Conservation (phyloP, 2,113 vertebrate genomes). For the Stigmatopora argus region DNA sequence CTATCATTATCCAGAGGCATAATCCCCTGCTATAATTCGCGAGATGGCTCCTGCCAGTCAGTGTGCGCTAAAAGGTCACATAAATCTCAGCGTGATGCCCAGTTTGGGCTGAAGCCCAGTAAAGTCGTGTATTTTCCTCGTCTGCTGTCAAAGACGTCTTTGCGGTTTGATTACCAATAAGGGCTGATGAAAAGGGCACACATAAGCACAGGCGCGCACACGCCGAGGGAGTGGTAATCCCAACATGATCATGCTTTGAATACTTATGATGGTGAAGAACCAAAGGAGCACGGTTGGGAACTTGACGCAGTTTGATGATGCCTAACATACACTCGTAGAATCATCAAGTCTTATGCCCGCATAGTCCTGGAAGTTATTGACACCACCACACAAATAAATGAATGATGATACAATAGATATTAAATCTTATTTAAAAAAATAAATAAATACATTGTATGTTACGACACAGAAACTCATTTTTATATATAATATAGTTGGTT, state of each 20-base stretch:
- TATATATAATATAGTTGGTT: not conserved
- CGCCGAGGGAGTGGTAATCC: conserved; percentile 46
- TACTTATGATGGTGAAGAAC: conserved; percentile 54
- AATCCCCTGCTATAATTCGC: conserved; percentile 72
- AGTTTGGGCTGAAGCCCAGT: conserved; percentile 55
- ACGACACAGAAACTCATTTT: conserved; percentile 39
- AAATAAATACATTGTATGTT: not conserved
- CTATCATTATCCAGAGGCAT: conserved; percentile 56
- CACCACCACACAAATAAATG: not conserved
- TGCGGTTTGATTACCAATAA: conserved; percentile 63
- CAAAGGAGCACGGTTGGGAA: conserved; percentile 31
- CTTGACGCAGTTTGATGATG: conserved; percentile 17
- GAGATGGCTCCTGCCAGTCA: conserved; percentile 65
- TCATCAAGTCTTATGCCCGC: not conserved
- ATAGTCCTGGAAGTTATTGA: conserved; percentile 11
- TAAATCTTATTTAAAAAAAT: no score
- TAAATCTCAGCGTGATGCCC: conserved; percentile 54
- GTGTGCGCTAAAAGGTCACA: conserved; percentile 70
- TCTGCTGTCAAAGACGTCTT: conserved; percentile 52
- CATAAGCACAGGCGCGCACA: conserved; percentile 17
- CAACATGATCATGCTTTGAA: conserved; percentile 57
- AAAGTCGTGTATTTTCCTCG: conserved; percentile 63
- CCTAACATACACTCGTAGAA: conserved; percentile 9
- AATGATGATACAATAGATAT: no score
- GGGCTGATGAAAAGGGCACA: conserved; percentile 50